A percentile compares a stretch with the other conserved stretches of the same genome.
These are phyloP conservation scores for Alligator sinensis DNA, from an alignment of 2,113 vertebrate species.

Conservation along the genomic window DNA sequence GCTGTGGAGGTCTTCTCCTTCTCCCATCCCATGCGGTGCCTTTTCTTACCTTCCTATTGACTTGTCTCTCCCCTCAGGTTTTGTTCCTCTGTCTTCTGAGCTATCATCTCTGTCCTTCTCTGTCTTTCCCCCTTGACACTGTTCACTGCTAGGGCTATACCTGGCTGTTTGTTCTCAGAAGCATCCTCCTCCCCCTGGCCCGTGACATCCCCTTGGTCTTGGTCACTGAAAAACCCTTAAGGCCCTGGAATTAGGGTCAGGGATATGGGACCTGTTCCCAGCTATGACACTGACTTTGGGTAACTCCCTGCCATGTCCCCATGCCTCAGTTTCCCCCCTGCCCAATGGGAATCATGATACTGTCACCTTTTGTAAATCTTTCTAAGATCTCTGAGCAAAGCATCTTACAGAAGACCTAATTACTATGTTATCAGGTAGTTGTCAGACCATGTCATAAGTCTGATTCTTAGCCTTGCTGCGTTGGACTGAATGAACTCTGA, in stretches of 20 bases:
- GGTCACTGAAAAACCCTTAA: neutral
- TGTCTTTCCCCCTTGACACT: neutral
- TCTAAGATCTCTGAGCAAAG: no score
- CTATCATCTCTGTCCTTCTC: neutral
- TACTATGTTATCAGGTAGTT: no score
- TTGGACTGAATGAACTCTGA: no score
- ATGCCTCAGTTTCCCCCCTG: neutral
- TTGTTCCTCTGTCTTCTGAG: accelerated
- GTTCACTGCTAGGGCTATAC: neutral
- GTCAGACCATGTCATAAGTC: no score
- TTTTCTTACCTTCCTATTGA: neutral
- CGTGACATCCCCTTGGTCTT: neutral
- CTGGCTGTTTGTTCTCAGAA: no score
- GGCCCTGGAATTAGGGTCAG: neutral
- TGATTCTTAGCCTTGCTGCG: no score
- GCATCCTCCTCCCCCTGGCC: no score
- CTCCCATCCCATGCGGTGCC: no score
- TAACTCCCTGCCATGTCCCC: accelerated
- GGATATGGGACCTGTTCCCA: neutral
- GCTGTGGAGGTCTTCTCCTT: no score
- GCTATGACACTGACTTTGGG: neutral
- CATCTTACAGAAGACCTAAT: no score
- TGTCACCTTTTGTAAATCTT: no score
- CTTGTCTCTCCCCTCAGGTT: neutral
- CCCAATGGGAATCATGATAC: neutral